A percentile compares a stretch with the other conserved stretches of the same genome.
Conservation (phyloP, 30 jellyfish, hydroid and myxozoan species). For the Rhopilema esculentum region DNA sequence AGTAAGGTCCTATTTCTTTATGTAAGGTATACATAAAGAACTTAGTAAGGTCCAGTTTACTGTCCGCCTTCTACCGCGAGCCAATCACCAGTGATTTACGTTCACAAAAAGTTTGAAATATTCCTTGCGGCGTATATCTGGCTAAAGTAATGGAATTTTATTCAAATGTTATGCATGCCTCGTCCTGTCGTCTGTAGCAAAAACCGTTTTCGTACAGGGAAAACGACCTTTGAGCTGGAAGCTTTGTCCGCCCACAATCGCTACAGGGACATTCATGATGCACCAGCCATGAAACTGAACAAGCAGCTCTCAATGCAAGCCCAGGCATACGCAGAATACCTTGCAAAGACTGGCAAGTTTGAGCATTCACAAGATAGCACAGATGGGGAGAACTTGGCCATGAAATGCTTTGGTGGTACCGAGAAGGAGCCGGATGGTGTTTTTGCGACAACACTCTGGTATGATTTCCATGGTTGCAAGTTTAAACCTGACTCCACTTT, state of each 20-base stretch:
- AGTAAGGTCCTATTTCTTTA: no score
- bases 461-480: neutral
- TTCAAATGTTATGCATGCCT: no score
- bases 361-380: constrained; percentile 40
- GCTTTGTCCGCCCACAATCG: constrained; percentile 64
- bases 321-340: constrained; percentile 52
- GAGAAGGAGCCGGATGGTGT: constrained; percentile 79
- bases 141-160: no score
- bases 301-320: constrained; percentile 43
- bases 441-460: constrained; percentile 80
- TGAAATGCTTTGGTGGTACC: constrained; percentile 71
- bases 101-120: no score
- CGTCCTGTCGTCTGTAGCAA: no score
- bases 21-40: no score
- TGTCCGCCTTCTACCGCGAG: no score
- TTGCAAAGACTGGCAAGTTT: constrained; percentile 53
- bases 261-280: constrained; percentile 60
- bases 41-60: no score
- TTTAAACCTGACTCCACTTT: neutral
- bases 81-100: no score
- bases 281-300: constrained; percentile 43
- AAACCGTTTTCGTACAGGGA: neutral
- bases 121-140: no score
- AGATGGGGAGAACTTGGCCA: constrained; percentile 76
- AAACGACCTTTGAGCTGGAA: constrained; percentile 30